Conservation (phyloP, 2,113 vertebrate genomes). For the Meles meles region DNA sequence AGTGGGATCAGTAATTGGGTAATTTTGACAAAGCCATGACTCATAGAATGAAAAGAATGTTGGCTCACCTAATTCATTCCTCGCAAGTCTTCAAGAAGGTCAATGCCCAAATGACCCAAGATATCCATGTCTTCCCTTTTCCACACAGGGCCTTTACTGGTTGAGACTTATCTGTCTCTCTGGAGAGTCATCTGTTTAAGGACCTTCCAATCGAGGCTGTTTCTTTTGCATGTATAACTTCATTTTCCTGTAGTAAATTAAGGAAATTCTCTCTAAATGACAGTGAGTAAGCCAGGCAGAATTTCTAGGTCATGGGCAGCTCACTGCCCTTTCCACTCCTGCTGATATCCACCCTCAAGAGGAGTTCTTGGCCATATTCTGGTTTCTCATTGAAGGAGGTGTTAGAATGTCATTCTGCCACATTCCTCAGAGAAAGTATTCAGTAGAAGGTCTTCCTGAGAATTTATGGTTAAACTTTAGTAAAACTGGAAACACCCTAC, state of each 20-base stretch:
- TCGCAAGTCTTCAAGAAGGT: neutral
- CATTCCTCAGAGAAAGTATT: neutral
- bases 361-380: neutral
- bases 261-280: neutral
- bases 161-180: neutral
- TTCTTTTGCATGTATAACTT: neutral
- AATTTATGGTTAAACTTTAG: neutral
- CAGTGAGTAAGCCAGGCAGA: neutral
- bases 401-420: neutral
- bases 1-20: neutral
- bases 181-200: neutral
- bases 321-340: neutral
- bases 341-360: neutral
- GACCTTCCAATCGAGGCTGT: neutral
- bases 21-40: neutral
- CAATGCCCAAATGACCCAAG: neutral
- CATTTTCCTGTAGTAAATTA: neutral
- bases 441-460: neutral
- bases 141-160: neutral
- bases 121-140: neutral
- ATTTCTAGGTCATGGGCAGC: neutral
- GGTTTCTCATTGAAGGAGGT: neutral
- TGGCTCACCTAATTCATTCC: neutral
- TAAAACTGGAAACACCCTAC: neutral
- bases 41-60: conserved; percentile 18